Base-by-base conservation (phyloP, 2,113 vertebrate genomes). In the Taurulus bubalis region DNA sequence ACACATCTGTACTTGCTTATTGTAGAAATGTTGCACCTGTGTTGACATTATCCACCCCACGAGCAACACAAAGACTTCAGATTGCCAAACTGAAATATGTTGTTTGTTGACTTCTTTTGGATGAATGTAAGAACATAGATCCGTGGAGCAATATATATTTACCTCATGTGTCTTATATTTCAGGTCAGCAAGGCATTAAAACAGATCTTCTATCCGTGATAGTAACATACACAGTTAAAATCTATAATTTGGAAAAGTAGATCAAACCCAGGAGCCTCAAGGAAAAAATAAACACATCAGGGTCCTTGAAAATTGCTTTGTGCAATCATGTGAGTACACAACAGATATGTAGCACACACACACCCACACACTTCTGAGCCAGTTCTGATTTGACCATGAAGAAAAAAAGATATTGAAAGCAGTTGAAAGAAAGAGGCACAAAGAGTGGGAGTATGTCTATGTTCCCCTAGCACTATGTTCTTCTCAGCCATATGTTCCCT, bases 21-120 rank as follows among this genome's bases (percentile, higher is more conserved):
- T 64, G 36, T 28, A 20, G 64, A 77, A 47, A 42, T 49, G 51
- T 80, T 83, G 80, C 55, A 83, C 64, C 73, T 86, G 74, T 86
- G 71, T 79, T 79, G 71, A 86, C 47, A 55, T 84, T 86, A 75
- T 75, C 65, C 53, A 28, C 20, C 63, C 47, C n/a, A 14, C 2
- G 6, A 69, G 36, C 28, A 42, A 51, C 64, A 74, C 49, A 53
- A 22, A 63, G 53, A 45, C 60, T 15, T 30, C 34, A 30, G 32
- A 42, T 59, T 36, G 32, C 30, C 49, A 58, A 22, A 75, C 28
- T 69, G 47, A 34, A 8, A 42, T 20, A 51, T 12, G 45, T 28
- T n/a, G 34, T 9, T 24, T 22, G 14, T 32, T 49, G 22, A 60
- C 24, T 42, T 64, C 16, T 36, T 51, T 28, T 53, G 8, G n/a